A percentile compares a stretch with the other conserved stretches of the same genome.
phyloP scores from a whole-genome alignment of 2,113 vertebrate genomes.

The Cisticola juncidis region DNA sequence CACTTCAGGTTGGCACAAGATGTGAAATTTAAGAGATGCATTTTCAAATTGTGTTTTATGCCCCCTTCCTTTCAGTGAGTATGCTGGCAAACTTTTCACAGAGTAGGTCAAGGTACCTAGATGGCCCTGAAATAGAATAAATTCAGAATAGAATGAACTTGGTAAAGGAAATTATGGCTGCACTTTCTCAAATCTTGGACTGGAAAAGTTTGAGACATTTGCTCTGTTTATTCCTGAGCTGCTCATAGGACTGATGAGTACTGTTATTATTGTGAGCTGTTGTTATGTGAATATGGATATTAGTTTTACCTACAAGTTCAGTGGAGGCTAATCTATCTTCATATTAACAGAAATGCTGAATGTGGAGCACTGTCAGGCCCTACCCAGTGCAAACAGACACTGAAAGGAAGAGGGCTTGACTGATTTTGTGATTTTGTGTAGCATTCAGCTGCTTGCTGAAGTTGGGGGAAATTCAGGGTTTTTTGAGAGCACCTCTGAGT shows the following conservation, averaged over 20 bases:
- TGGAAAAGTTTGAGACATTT: background rate
- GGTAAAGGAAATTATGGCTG: background rate
- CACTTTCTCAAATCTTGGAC: background rate
- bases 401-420: background rate
- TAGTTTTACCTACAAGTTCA: background rate
- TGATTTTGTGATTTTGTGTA: background rate
- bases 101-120: background rate
- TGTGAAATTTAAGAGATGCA: background rate
- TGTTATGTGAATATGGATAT: background rate
- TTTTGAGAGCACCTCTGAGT: background rate
- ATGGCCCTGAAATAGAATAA: background rate
- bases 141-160: background rate
- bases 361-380: background rate
- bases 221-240: background rate
- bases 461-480: background rate
- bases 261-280: background rate
- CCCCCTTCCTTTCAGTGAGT: background rate
- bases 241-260: background rate
- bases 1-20: background rate
- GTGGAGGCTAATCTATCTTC: rapidly evolving
- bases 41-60: background rate
- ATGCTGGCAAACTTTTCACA: background rate
- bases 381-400: background rate
- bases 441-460: background rate
- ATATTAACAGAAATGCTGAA: background rate